These are phyloP conservation scores for Emydocephalus ijimae DNA, from an alignment of 2,113 vertebrate genomes.

Conservation along the genomic window DNA sequence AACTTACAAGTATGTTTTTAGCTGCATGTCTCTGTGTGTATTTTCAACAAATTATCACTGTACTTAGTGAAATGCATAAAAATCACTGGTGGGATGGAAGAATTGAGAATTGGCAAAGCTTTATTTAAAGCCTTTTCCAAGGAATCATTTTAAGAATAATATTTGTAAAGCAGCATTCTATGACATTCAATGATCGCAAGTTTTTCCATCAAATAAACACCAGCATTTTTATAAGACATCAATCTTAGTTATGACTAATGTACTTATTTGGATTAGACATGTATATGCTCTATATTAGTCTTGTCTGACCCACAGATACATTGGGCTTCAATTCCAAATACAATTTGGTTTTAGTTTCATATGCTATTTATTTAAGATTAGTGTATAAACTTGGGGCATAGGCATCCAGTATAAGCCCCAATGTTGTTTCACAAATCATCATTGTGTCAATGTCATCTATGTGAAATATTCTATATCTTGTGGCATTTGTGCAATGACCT, in stretches of 20 bases:
- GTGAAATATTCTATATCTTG: not conserved
- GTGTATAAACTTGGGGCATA: not conserved
- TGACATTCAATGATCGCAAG: not conserved
- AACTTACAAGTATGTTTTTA: conserved; percentile 14
- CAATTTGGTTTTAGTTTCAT: not conserved
- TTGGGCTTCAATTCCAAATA: not conserved
- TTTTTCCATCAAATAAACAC: not conserved
- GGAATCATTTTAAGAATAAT: not conserved
- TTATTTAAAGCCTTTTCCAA: not conserved
- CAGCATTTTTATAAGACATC: not conserved
- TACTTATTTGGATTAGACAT: not conserved
- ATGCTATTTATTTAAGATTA: not conserved
- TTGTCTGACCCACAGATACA: not conserved
- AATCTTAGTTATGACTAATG: not conserved
- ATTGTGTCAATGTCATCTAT: not conserved
- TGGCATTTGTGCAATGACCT: not conserved
- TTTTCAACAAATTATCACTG: not conserved
- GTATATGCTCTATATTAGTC: not conserved
- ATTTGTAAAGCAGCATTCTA: not conserved
- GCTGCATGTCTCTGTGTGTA: not conserved
- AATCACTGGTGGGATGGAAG: not conserved
- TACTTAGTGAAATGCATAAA: not conserved
- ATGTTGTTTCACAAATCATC: not conserved
- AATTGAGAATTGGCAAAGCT: not conserved
- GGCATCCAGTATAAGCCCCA: not conserved